These are phyloP conservation scores for Hexactinellida sp. DNA, from an alignment of 37 sponge, comb jelly and placozoan species.

Conservation along the genomic window DNA sequence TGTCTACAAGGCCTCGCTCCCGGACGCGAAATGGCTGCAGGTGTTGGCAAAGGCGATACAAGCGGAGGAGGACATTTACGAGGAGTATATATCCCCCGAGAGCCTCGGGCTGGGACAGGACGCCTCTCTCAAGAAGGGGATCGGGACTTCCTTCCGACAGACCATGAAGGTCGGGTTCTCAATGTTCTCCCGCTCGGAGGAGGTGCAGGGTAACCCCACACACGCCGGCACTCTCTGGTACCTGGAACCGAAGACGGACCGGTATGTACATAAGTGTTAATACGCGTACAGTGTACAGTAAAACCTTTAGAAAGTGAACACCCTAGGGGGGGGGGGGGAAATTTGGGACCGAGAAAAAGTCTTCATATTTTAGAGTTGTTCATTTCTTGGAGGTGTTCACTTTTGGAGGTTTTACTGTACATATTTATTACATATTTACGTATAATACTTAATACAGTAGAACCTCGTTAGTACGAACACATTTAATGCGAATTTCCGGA, in stretches of 20 bases:
- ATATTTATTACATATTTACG: too few relatives aligned
- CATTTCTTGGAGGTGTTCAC: too few relatives aligned
- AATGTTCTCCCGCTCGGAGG: not conserved
- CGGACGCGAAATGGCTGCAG: not conserved
- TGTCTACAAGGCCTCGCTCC: not conserved
- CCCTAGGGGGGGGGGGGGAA: too few relatives aligned
- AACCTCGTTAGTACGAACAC: too few relatives aligned
- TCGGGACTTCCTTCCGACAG: not conserved
- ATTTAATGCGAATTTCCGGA: too few relatives aligned
- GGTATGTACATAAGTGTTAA: too few relatives aligned
- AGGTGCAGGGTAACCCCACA: not conserved
- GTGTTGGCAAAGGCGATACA: not conserved
- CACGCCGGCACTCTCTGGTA: not conserved
- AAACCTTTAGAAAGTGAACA: too few relatives aligned
- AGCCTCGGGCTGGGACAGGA: not conserved
- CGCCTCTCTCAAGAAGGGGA: not conserved
- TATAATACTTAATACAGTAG: too few relatives aligned
- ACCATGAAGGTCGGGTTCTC: not conserved
- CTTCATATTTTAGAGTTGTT: too few relatives aligned
- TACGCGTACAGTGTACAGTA: too few relatives aligned
- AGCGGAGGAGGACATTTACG: conserved; percentile 8
- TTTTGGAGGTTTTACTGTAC: too few relatives aligned
- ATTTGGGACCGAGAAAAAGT: too few relatives aligned
- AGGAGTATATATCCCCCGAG: not conserved
- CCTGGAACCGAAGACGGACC: not conserved